A percentile compares a stretch with the other conserved stretches of the same genome.
Conservation (phyloP, 2,113 vertebrate genomes). For the Andinoacara biseriatus region DNA sequence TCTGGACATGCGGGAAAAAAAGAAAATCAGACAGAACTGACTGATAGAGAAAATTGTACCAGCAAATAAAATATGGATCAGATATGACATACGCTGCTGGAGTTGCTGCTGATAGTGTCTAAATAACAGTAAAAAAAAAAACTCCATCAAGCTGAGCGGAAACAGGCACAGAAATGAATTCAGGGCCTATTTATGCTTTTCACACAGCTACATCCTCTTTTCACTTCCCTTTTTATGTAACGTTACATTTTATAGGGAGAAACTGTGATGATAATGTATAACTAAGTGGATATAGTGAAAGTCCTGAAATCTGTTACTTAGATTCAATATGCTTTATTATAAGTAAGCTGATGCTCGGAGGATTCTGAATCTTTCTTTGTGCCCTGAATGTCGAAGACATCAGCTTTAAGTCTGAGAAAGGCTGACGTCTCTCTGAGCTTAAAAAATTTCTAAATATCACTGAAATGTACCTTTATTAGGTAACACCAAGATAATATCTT, state of each 20-base stretch:
- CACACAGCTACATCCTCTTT: constrained; percentile 39
- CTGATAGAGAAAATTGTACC: neutral
- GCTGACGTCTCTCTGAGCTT: neutral
- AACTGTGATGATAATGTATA: neutral
- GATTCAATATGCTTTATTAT: neutral
- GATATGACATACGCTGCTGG: neutral
- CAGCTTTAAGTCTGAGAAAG: neutral
- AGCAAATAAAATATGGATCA: neutral
- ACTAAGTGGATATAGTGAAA: neutral
- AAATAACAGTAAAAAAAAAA: neutral
- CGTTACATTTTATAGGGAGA: neutral
- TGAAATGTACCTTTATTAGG: neutral
- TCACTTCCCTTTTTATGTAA: constrained; percentile 51
- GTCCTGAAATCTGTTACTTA: neutral
- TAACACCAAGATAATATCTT: neutral
- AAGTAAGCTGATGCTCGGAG: neutral
- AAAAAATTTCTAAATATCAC: neutral
- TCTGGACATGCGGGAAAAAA: neutral
- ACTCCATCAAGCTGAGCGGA: neutral
- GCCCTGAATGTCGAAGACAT: accelerated
- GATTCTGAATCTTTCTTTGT: neutral
- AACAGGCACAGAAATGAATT: constrained; percentile 14
- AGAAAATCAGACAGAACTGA: neutral
- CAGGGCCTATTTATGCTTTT: neutral
- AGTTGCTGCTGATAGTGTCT: neutral